Evolutionary conservation across 2,888 invertebrate species (phyloP).

Genomic region (Coecobrya sp.): DNA sequence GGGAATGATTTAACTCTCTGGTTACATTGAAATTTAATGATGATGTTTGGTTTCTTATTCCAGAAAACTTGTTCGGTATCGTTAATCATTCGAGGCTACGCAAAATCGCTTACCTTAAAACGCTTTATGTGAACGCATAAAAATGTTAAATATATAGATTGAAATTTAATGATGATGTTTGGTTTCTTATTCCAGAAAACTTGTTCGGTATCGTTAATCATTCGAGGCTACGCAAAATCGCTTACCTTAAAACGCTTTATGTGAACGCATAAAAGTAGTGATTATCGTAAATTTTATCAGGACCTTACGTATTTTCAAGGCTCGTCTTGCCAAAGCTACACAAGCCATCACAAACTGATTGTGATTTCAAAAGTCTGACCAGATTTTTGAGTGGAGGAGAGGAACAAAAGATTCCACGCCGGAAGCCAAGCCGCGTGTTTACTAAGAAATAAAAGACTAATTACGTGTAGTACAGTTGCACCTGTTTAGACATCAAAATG

Average conservation of each 20-base stretch:
- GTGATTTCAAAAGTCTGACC: slow-evolving; percentile 68
- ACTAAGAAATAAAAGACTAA: neutral
- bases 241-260: slow-evolving; percentile 11
- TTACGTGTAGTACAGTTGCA: neutral
- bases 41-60: neutral
- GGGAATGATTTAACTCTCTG: neutral
- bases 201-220: neutral
- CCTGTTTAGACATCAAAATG: slow-evolving; percentile 89
- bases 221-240: slow-evolving; percentile 8
- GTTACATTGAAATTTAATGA: slow-evolving; percentile 9
- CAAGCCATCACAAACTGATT: neutral
- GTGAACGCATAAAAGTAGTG: slow-evolving; percentile 9
- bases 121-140: slow-evolving; percentile 38
- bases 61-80: neutral
- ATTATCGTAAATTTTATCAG: neutral
- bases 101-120: neutral
- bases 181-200: neutral
- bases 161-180: too few relatives aligned
- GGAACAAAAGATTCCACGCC: neutral
- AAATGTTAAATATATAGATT: too few relatives aligned
- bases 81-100: slow-evolving; percentile 5
- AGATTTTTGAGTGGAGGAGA: neutral
- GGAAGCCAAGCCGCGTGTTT: neutral
- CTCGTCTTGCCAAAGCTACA: slow-evolving; percentile 22
- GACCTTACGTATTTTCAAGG: neutral